Base-by-base conservation (phyloP, 2,113 vertebrate genomes). In the Burhinus oedicnemus region DNA sequence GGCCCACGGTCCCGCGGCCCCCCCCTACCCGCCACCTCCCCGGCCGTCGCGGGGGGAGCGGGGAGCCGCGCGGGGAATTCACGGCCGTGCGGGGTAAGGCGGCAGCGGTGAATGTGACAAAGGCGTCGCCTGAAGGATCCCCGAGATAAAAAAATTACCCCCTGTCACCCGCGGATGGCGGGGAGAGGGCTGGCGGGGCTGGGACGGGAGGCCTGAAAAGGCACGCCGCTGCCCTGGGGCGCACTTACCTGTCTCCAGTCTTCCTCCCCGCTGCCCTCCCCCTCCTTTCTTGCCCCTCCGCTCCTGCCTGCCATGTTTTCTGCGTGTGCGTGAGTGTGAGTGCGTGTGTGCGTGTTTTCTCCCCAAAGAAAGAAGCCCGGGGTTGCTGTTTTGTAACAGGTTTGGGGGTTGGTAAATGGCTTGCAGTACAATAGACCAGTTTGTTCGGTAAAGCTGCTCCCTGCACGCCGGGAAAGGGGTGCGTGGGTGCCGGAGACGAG, bases 171-270 rank as follows among this genome's bases (percentile, higher is more conserved):
- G 70, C 65, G 90, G 79, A 70, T 94, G 93, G 96, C 86, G 70
- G 93, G 92, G 89, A 96, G 91, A 89, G 80, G 15, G 70, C 68
- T 93, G 93, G 75, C 96, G 89, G 36, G 16, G 54, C 70, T 61
- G 64, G 92, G 83, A 97, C 81, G 60, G 34, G 78, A 94, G 88
- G 97, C 97, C 97, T 94, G 97, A 90, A 93, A 95, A 97, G 96
- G 83, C 97, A 91, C 6, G 70, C 96, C 96, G 20, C 70, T 88
- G 76, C 86, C 97, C 74, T 15, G 91, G 71, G 93, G 96, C 78
- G 32, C 79, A 77, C 94, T 96, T 97, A 97, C 95, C 97, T 97
- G 94, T 89, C 94, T 95, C 87, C 12, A 65, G 61, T n/a, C 85
- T 89, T 71, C 44, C 76, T 66, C 30, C 44, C 64, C 12, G 32